Evolutionary conservation across 1,140 invertebrate genomes (phyloP).

Genomic region (Formica exsecta): DNA sequence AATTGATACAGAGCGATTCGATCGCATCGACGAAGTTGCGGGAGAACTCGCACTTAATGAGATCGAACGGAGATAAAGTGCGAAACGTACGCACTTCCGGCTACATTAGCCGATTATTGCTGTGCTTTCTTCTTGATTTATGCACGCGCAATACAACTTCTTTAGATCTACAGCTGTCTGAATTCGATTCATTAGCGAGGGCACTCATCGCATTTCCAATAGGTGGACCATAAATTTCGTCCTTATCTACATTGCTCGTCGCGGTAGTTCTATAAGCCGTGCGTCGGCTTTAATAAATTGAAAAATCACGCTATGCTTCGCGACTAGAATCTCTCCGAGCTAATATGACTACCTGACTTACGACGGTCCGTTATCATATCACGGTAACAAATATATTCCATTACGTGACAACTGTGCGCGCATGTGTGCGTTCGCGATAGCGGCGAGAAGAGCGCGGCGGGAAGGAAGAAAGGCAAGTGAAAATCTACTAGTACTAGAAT

Average conservation of each 20-base stretch:
- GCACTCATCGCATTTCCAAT: slow-evolving; percentile 59
- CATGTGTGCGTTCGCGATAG: slow-evolving; percentile 53
- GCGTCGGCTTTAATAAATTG: slow-evolving; percentile 63
- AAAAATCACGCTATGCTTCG: slow-evolving; percentile 65
- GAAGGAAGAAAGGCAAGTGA: background rate
- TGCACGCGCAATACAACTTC: slow-evolving; percentile 7
- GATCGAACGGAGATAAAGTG: slow-evolving; percentile 70
- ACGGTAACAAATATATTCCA: slow-evolving; percentile 58
- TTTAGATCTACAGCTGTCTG: slow-evolving; percentile 31
- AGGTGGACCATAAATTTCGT: slow-evolving; percentile 52
- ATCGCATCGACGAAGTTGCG: slow-evolving; percentile 77
- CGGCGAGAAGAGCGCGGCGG: slow-evolving; percentile 4
- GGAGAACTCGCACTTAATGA: slow-evolving; percentile 81
- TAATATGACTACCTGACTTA: slow-evolving; percentile 62
- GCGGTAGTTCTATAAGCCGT: slow-evolving; percentile 38
- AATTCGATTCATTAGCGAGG: slow-evolving; percentile 61
- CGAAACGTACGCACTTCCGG: slow-evolving; percentile 45
- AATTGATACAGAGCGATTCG: slow-evolving; percentile 78
- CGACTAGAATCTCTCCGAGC: slow-evolving; percentile 42
- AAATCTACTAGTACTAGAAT: slow-evolving; percentile 42
- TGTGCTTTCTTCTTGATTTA: slow-evolving; percentile 68
- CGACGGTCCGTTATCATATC: slow-evolving; percentile 55
- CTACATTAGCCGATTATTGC: slow-evolving; percentile 46
- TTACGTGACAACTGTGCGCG: slow-evolving; percentile 51
- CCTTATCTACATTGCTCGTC: slow-evolving; percentile 54